These are phyloP conservation scores for Mamestra brassicae DNA, from an alignment of 2,888 invertebrate species.

Conservation along the genomic window DNA sequence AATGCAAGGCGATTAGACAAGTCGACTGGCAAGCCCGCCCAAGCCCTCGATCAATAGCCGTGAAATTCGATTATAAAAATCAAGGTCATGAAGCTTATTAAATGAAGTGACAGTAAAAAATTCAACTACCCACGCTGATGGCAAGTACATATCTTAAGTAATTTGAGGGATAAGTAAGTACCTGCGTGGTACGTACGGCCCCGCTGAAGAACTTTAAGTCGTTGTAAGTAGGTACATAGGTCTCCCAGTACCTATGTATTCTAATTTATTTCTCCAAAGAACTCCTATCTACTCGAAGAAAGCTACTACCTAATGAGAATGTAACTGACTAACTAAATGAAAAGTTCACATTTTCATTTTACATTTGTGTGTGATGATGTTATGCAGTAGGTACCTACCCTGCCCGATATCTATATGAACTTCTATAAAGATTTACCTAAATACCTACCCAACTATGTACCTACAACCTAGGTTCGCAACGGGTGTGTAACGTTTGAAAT, in stretches of 20 bases:
- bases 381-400: background rate
- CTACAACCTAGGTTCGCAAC: too few species aligned
- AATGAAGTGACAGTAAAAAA: constrained; percentile 66
- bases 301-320: too few species aligned
- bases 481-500: too few species aligned
- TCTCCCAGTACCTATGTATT: too few species aligned
- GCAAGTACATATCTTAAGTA: constrained; percentile 10
- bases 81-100: constrained; percentile 68
- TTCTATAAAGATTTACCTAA: too few species aligned
- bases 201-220: background rate
- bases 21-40: constrained; percentile 86
- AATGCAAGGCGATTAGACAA: constrained; percentile 80
- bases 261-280: too few species aligned
- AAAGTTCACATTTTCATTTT: too few species aligned
- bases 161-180: background rate
- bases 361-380: too few species aligned
- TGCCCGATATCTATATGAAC: too few species aligned
- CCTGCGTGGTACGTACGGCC: background rate
- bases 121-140: constrained; percentile 40
- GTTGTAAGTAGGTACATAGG: background rate
- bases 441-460: too few species aligned
- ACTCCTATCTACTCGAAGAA: too few species aligned
- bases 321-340: too few species aligned
- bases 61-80: constrained; percentile 87
- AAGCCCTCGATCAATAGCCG: constrained; percentile 86